phyloP scores from a whole-genome alignment of 2,113 vertebrate genomes.

The Perca flavescens region DNA sequence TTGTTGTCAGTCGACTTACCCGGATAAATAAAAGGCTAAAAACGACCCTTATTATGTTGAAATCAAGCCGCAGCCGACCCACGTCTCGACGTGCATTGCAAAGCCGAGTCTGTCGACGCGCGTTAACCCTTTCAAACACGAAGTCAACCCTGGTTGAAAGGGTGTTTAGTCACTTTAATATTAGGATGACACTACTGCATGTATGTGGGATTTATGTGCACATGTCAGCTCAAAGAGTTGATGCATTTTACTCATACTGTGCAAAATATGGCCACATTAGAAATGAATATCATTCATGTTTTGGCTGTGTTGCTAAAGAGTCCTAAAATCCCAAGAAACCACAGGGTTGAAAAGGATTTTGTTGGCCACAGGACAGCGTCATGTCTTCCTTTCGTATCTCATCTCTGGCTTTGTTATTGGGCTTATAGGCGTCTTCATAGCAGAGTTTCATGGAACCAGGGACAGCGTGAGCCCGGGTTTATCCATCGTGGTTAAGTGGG shows the following conservation, averaged over 20 bases:
- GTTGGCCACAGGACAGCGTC: not conserved
- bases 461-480: conserved; percentile 34
- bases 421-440: conserved; percentile 10
- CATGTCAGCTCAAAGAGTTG: too few relatives aligned
- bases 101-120: too few relatives aligned
- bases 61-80: too few relatives aligned
- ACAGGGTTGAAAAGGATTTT: not conserved
- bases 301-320: not conserved
- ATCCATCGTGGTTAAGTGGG: conserved; percentile 64
- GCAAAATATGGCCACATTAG: not conserved
- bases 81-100: too few relatives aligned
- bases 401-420: conserved; percentile 32
- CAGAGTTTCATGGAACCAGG: conserved; percentile 48
- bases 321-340: not conserved
- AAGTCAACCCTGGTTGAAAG: too few relatives aligned
- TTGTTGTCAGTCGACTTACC: too few relatives aligned
- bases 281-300: not conserved
- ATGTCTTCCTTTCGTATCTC: conserved; percentile 10
- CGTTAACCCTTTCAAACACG: too few relatives aligned
- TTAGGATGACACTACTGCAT: too few relatives aligned
- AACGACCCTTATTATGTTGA: too few relatives aligned
- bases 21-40: too few relatives aligned
- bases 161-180: too few relatives aligned
- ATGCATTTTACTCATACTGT: not conserved
- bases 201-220: too few relatives aligned